Evolutionary conservation across 2,888 invertebrate species (phyloP), one percentile per base, ranked within the genome.

Genomic region (Crioceris asparagi): DNA sequence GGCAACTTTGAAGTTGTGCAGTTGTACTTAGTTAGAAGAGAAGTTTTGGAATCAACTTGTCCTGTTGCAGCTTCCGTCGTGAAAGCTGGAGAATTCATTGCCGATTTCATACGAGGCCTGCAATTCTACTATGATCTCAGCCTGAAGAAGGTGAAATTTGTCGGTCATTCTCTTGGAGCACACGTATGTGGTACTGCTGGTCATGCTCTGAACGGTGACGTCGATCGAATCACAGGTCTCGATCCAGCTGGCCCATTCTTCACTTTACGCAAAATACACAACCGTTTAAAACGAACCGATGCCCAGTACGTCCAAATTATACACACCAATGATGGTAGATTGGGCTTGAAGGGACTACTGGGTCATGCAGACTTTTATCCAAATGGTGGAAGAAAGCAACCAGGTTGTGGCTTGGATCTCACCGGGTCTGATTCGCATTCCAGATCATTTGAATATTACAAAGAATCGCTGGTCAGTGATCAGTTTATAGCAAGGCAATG

Each of bases 361-460:
- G 62, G 63, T 7, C 47, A 60, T 38, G 47, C 50, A 15, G 62
- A 62, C 45, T 59, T 50, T 39, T 60, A 44, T 39, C 61, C 61
- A 2, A 62, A 62, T 41, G 59, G 57, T 10, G 62, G 61, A 11
- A 30, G 17, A 7, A 29, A 17, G 6, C 62, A 61, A 44, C 56
- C 58, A 10, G 61, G 59, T 17, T 47, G 47, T 35, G 47, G 40
- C 8, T 1, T 51, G 1, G 59, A 61, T 43, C 2, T 55, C 1
- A 17, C 43, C n/a, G 58, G 56, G 10, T 34, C 52, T 10, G 70
- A 70, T 47, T 49, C 69, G 2, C 70, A 71, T 48, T 45, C 47
- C 1, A 55, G 68, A 16, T 53, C 70, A 3, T 62, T 62, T 25
- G 17, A 50, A 17, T 69, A 65, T 43, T 68, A 60, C 41, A 60